phyloP scores from a whole-genome alignment of 2,888 invertebrate genomes.

The Flexamia atlantica region DNA sequence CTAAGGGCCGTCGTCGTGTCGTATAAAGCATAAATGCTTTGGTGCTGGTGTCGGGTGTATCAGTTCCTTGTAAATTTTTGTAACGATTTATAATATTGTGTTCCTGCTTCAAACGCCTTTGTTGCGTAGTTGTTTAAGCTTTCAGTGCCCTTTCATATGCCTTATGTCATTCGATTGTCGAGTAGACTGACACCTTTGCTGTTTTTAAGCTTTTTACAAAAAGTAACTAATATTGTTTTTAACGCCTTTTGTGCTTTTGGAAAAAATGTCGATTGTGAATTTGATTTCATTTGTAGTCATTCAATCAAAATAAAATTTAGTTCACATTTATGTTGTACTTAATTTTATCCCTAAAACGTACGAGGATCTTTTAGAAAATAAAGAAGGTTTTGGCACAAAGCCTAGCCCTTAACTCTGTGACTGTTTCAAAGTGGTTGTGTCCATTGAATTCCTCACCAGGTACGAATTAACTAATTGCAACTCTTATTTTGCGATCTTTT shows the following conservation, averaged over 20 bases:
- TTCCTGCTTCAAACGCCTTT: constrained; percentile 23
- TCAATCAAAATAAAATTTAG: constrained; percentile 64
- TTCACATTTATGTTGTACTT: constrained; percentile 46
- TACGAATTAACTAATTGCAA: too few relatives aligned
- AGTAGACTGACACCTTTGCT: constrained; percentile 39
- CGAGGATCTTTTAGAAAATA: too few relatives aligned
- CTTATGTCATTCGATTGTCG: constrained; percentile 24
- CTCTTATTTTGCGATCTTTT: too few relatives aligned
- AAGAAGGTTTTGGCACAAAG: too few relatives aligned
- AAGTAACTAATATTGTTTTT: constrained; percentile 6
- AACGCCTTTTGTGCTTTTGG: constrained; percentile 58
- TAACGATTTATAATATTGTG: not conserved
- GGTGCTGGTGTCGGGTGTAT: constrained; percentile 23
- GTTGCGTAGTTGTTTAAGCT: constrained; percentile 42
- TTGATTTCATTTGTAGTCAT: constrained; percentile 42
- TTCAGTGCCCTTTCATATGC: constrained; percentile 47
- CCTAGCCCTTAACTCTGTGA: too few relatives aligned
- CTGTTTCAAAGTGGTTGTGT: too few relatives aligned
- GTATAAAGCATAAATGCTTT: constrained; percentile 15
- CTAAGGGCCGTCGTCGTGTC: constrained; percentile 29
- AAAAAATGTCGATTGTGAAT: constrained; percentile 29
- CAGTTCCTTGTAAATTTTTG: constrained; percentile 39
- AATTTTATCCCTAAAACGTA: not conserved
- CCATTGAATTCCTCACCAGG: too few relatives aligned
- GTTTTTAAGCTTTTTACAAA: constrained; percentile 36